These are phyloP conservation scores for Rapana venosa DNA, from an alignment of 2,888 invertebrate genomes.

Conservation along the genomic window DNA sequence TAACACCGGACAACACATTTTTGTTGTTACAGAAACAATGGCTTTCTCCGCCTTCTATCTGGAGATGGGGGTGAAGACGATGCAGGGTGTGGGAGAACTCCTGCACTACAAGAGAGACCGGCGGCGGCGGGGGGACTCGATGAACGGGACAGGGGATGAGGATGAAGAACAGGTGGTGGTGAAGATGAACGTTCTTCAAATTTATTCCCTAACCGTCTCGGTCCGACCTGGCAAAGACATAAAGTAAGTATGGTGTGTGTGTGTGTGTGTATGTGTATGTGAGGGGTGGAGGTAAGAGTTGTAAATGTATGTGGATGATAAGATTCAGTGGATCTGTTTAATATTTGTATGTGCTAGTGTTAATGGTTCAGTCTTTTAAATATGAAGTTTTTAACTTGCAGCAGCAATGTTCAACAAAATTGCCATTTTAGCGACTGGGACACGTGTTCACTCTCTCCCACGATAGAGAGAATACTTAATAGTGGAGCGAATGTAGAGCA, in stretches of 20 bases:
- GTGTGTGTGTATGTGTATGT: neutral
- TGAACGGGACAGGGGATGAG: neutral
- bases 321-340: no score
- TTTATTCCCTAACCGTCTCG: neutral
- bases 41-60: neutral
- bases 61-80: neutral
- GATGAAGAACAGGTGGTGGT: neutral
- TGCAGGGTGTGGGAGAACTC: neutral
- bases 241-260: neutral
- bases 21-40: no score
- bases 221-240: neutral
- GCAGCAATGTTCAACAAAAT: no score
- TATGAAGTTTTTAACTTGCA: no score
- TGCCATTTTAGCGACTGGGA: no score
- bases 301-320: no score
- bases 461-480: no score
- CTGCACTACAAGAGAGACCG: constrained; percentile 9
- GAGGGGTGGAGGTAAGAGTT: neutral
- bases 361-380: no score
- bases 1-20: no score
- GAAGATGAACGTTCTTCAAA: neutral
- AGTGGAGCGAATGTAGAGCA: no score
- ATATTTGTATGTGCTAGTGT: no score
- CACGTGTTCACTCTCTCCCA: no score
- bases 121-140: neutral